Evolutionary conservation across 2,113 vertebrate species (phyloP), one percentile per base, ranked within the genome.

Genomic region (Thalassoma bifasciatum): DNA sequence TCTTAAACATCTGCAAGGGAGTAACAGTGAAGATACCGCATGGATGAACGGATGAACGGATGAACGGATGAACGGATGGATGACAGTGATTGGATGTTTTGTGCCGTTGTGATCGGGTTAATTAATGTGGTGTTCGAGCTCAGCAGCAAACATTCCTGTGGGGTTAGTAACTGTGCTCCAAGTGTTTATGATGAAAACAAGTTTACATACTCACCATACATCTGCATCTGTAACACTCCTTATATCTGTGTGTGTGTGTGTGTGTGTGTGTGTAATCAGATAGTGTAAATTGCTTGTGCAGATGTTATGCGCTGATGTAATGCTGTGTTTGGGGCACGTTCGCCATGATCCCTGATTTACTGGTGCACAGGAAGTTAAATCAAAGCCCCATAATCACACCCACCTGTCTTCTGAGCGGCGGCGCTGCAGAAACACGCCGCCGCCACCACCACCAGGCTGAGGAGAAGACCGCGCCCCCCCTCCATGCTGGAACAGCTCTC

Each of bases 391-490:
- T 82, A 82, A 88, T 81, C 46, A 60, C 10, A 84, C 89, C 66
- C 88, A 92, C 91, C 89, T 91, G 83, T 90, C 19, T 0, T 65
- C 38, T 90, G 74, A 51, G 89, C 77, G 0, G 16, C 1, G 66
- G 42, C 71, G 59, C 85, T 63, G 1, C 72, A 37, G 82, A 90
- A 78, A 85, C 84, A 83, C 1, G 34, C 19, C n/a, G n/a, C n/a
- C n/a, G n/a, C n/a, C n/a, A n/a, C n/a, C 4, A 54, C 87, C 3
- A 64, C 24, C 68, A 89, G 77, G 66, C 58, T 1, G n/a, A 89
- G 54, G 63, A 92, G 69, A 5, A 82, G 71, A 68, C 72, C 22
- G 30, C 17, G n/a, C 63, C 62, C n/a, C 52, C 75, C 47, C 70
- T 65, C 81, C 89, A 90, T 91, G 59, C 38, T 81, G 71, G 53